Base-by-base conservation (phyloP, 2,113 vertebrate species). In the Xenopus borealis region DNA sequence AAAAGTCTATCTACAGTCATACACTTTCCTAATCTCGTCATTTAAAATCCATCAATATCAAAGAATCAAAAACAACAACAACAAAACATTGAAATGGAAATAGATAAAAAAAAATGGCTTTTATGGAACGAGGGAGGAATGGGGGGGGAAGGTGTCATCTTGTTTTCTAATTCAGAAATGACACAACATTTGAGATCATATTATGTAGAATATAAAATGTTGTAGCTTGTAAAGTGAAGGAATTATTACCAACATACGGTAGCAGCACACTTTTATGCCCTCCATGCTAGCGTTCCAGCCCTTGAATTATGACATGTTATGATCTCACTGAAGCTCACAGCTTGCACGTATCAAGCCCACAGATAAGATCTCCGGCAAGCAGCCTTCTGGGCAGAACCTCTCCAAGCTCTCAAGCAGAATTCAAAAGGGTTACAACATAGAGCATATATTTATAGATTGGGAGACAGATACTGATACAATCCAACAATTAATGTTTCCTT, bases 261-360 rank as follows among this genome's bases (percentile, higher is more conserved):
- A 79, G 40, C 78, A 80, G 84, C 80, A 78, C 82, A 78, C 81
- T 55, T 68, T 47, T 82, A 81, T 79, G 79, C 81, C 59, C 68
- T 79, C 73, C 80, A 55, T 72, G 77, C 14, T 20, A 78, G 79
- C 73, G 75, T 83, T 83, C 81, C 86, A 80, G 20, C 81, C 79
- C 82, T 65, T 80, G 46, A n/a, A 10, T 81, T 82, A 80, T 65
- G 7, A 77, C 82, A 82, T 78, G 65, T 74, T 80, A 74, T 82
- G 84, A 89, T 82, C 85, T 78, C 64, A 2, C 82, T 40, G 78
- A 81, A 82, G 77, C 86, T 40, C 80, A 47, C 69, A 83, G 85
- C 80, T 86, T 79, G 82, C 81, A 84, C 85, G 85, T 79, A 83
- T 72, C 53, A 75, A 81, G 82, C 81, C 47, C 46, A 68, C 19